Evolutionary conservation across 2,113 vertebrate species (phyloP).

Genomic region (Garra rufa): DNA sequence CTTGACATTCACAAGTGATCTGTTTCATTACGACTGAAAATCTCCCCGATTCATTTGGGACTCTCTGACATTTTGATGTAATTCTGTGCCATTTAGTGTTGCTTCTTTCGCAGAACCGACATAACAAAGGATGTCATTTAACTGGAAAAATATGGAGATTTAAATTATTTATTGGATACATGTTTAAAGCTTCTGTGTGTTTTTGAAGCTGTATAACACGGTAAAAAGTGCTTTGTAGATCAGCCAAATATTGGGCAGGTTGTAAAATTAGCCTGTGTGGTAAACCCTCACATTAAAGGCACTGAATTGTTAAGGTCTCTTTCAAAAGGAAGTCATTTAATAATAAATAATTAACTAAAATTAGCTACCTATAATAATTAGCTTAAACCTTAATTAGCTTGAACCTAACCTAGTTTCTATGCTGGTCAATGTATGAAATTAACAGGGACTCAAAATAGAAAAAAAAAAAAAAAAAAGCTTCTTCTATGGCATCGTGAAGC

Average conservation of each 20-base stretch:
- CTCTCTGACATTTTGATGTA: constrained; percentile 52
- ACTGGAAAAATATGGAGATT: constrained; percentile 43
- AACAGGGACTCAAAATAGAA: not conserved
- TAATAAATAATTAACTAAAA: not conserved
- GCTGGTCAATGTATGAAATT: not conserved
- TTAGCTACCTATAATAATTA: not conserved
- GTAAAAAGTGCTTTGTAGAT: not conserved
- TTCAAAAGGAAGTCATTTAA: not conserved
- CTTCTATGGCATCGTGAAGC: too few relatives aligned
- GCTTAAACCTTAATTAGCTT: not conserved
- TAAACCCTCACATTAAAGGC: not conserved
- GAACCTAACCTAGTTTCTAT: not conserved
- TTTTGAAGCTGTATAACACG: not conserved
- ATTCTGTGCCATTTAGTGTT: constrained; percentile 49
- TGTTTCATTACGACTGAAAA: constrained; percentile 57
- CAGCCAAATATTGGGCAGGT: not conserved
- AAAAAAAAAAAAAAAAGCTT: too few relatives aligned
- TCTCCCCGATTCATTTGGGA: constrained; percentile 44
- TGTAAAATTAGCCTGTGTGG: not conserved
- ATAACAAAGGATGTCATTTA: constrained; percentile 42
- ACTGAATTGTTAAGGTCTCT: not conserved
- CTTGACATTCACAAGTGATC: constrained; percentile 60
- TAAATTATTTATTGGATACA: constrained; percentile 4
- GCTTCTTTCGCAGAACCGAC: constrained; percentile 14
- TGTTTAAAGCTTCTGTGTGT: not conserved